A percentile compares a stretch with the other conserved stretches of the same genome.
These are phyloP conservation scores for Platorchestia sp. DNA, from an alignment of 1,140 invertebrate genomes.

Conservation along the genomic window DNA sequence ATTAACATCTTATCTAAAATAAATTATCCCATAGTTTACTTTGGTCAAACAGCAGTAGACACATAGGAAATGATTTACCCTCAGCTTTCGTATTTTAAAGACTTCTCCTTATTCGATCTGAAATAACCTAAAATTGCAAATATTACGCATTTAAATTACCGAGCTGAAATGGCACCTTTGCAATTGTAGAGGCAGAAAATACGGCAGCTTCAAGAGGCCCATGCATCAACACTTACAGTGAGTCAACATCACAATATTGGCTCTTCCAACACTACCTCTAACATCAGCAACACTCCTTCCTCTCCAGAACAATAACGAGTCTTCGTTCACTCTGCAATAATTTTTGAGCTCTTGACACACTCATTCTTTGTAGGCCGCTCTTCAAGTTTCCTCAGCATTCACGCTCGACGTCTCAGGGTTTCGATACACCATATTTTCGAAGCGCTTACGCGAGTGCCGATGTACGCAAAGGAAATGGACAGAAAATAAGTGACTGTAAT, in stretches of 20 bases:
- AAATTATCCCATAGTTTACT: no score
- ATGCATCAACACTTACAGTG: background rate
- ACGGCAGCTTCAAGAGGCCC: background rate
- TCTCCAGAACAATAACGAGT: slow-evolving; percentile 7
- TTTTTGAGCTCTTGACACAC: background rate
- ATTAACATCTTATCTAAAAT: no score
- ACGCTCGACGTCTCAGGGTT: background rate
- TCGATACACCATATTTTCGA: background rate
- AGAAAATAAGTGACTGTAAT: background rate
- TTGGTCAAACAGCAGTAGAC: no score
- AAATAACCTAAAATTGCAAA: no score
- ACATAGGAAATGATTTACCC: no score
- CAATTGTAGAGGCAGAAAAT: background rate
- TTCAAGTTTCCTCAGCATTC: background rate
- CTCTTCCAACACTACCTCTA: background rate
- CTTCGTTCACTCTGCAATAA: background rate
- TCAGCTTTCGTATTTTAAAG: background rate
- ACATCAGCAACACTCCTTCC: background rate
- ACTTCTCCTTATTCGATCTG: background rate
- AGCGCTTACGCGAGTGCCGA: background rate
- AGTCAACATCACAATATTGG: background rate
- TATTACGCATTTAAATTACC: no score
- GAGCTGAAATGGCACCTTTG: background rate
- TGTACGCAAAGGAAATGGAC: background rate
- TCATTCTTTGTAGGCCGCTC: background rate